These are phyloP conservation scores for Litocranius walleri DNA, from an alignment of 2,113 vertebrate genomes.

Conservation along the genomic window DNA sequence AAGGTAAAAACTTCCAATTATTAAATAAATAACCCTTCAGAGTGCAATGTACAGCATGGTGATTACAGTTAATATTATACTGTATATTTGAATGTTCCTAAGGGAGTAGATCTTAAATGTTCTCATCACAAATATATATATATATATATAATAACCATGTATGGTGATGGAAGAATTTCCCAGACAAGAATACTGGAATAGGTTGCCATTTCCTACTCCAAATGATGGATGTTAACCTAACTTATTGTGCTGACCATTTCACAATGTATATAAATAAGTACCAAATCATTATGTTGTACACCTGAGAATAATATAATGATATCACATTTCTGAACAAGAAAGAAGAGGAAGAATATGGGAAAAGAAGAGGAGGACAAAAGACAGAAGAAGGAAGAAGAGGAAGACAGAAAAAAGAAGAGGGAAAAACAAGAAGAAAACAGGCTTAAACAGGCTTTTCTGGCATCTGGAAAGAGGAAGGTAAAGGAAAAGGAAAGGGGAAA, in stretches of 20 bases:
- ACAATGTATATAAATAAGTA: neutral
- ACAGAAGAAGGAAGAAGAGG: neutral
- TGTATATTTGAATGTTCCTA: neutral
- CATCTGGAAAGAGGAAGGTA: neutral
- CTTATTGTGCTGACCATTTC: neutral
- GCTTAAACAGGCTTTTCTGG: neutral
- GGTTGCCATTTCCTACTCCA: neutral
- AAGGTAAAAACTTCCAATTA: neutral
- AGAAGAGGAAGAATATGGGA: neutral
- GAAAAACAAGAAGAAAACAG: neutral
- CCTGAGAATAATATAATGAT: neutral
- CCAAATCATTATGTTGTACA: neutral
- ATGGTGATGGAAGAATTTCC: neutral
- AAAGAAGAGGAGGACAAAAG: neutral
- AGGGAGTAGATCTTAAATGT: neutral
- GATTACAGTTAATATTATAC: neutral
- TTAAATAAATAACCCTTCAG: neutral
- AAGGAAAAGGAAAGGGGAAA: neutral
- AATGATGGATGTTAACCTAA: neutral
- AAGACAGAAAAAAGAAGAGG: fast-evolving
- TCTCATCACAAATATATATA: neutral
- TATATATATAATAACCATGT: neutral
- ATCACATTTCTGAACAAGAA: neutral
- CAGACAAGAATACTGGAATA: neutral
- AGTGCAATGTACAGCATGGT: neutral